Conservation (phyloP, 2,797 vertebrate genomes). For the Tapera naevia region DNA sequence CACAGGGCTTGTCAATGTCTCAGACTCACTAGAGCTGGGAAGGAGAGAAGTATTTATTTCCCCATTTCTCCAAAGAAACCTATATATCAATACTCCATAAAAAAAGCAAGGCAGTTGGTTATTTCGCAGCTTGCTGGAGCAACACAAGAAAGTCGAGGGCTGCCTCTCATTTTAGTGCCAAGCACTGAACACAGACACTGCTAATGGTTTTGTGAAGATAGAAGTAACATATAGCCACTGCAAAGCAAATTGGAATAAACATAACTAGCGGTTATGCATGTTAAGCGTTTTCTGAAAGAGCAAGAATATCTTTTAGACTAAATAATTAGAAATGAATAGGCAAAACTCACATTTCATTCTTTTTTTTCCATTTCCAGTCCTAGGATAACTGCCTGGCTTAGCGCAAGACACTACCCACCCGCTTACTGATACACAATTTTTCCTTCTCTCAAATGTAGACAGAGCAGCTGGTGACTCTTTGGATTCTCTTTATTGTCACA, state of each 20-base stretch:
- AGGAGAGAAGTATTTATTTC: neutral
- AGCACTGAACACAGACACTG: neutral
- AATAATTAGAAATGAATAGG: neutral
- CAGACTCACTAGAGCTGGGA: neutral
- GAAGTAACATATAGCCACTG: neutral
- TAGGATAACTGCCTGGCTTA: neutral
- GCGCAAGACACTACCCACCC: neutral
- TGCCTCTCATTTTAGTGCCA: neutral
- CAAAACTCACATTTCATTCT: neutral
- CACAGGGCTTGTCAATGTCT: neutral
- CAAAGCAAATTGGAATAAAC: neutral
- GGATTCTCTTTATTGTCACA: slow-evolving; percentile 78
- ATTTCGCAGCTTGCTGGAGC: slow-evolving; percentile 55
- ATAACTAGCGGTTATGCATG: neutral
- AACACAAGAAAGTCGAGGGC: neutral
- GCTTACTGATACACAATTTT: fast-evolving
- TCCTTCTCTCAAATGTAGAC: slow-evolving; percentile 62
- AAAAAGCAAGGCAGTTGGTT: slow-evolving; percentile 9
- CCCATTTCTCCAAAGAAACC: neutral
- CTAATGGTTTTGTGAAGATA: neutral
- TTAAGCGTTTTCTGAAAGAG: neutral
- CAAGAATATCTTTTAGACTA: neutral
- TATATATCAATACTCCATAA: neutral
- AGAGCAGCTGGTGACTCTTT: slow-evolving; percentile 80
- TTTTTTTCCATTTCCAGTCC: neutral